phyloP scores from a whole-genome alignment of 2,797 vertebrate genomes.

The Hapalemur alaotrensis region DNA sequence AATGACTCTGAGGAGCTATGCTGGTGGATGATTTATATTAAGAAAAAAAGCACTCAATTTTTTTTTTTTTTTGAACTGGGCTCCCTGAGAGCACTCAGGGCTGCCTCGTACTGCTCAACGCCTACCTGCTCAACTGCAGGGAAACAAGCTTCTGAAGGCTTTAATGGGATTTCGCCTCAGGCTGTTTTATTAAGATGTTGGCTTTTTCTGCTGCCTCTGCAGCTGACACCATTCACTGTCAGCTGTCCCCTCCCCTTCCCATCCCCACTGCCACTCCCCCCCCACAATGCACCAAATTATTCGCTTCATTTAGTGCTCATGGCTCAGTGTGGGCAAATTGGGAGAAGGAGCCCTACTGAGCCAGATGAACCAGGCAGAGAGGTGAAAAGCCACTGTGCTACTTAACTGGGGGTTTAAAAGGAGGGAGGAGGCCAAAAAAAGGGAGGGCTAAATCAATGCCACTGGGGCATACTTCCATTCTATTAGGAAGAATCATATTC shows the following conservation, averaged over 20 bases:
- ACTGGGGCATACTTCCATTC: conserved; percentile 81
- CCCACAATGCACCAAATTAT: conserved; percentile 90
- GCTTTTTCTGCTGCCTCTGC: conserved; percentile 99
- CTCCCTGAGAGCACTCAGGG: conserved; percentile 89
- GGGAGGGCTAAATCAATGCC: conserved; percentile 83
- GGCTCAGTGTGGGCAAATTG: conserved; percentile 87
- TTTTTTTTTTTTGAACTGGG: conserved; percentile 87
- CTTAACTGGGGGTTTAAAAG: conserved; percentile 74
- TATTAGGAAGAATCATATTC: conserved; percentile 83
- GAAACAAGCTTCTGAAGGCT: conserved; percentile 99
- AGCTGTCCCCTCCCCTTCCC: conserved; percentile 90
- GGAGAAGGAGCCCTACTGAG: conserved; percentile 84
- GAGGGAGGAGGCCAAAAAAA: conserved; percentile 32
- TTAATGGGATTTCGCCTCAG: conserved; percentile 99
- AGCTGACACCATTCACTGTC: conserved; percentile 98
- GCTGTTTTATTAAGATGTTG: conserved; percentile 99
- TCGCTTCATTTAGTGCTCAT: conserved; percentile 91
- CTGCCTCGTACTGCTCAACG: conserved; percentile 86
- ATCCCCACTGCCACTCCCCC: conserved; percentile 84
- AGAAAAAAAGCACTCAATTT: conserved; percentile 81
- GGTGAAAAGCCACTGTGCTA: conserved; percentile 84
- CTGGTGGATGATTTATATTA: conserved; percentile 84
- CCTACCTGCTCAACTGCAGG: conserved; percentile 98
- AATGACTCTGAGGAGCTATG: conserved; percentile 89
- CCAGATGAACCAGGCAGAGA: conserved; percentile 87